Conservation (phyloP, 2,888 invertebrate genomes). For the Drosophila fungiperda region DNA sequence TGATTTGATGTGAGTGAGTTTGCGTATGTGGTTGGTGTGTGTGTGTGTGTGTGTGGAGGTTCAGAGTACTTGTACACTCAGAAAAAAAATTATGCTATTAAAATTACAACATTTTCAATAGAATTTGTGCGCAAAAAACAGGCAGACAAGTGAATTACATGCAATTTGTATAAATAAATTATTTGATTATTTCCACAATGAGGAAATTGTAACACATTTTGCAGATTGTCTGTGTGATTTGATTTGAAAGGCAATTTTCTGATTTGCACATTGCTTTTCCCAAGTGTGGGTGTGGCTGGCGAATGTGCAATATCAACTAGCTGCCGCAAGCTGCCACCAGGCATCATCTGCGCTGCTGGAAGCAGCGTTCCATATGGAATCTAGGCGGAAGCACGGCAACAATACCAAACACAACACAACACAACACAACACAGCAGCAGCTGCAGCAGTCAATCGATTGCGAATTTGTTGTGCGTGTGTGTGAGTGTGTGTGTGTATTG, state of each 20-base stretch:
- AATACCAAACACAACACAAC: slow-evolving; percentile 10
- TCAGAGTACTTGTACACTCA: not conserved
- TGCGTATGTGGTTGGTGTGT: not conserved
- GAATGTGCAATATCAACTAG: not conserved
- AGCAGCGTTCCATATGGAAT: slow-evolving; percentile 21
- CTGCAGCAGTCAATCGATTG: slow-evolving; percentile 50
- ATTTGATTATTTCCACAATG: not conserved
- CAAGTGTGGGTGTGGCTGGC: not conserved
- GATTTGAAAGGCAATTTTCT: not conserved
- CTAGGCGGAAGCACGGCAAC: slow-evolving; percentile 47
- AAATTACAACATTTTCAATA: not conserved
- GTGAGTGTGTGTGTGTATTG: slow-evolving; percentile 18
- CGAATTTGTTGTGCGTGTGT: not conserved
- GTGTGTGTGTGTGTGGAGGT: not conserved
- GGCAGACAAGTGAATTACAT: not conserved
- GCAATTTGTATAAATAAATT: not conserved
- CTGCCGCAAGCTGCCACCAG: not conserved
- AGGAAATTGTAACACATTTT: not conserved
- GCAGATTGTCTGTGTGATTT: not conserved
- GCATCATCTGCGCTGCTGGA: slow-evolving; percentile 20
- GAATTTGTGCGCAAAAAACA: not conserved
- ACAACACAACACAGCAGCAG: slow-evolving; percentile 6
- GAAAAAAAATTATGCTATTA: not conserved
- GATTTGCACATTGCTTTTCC: not conserved
- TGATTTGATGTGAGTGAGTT: slow-evolving; percentile 45